These are phyloP conservation scores for Spinus pinus DNA, from an alignment of 2,797 vertebrate species.

Conservation along the genomic window DNA sequence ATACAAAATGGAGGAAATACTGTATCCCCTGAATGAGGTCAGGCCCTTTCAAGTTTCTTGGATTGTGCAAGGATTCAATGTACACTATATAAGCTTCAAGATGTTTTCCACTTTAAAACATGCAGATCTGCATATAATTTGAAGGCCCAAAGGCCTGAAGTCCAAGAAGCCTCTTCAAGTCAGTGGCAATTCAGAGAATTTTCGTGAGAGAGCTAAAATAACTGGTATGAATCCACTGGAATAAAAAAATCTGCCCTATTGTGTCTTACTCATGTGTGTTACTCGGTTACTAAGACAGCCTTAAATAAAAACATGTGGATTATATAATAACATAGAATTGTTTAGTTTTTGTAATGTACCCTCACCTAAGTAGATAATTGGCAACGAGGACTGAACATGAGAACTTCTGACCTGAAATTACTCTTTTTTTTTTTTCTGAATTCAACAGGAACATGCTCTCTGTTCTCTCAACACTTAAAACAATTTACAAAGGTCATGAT, in stretches of 20 bases:
- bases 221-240: background rate
- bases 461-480: background rate
- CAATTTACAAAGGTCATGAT: background rate
- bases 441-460: background rate
- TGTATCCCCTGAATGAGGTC: background rate
- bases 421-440: background rate
- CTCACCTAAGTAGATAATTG: constrained; percentile 22
- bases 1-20: background rate
- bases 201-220: background rate
- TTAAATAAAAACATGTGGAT: constrained; percentile 30
- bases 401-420: constrained; percentile 39
- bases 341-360: background rate
- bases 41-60: background rate
- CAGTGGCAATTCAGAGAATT: background rate
- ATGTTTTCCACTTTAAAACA: background rate
- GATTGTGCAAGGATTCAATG: background rate
- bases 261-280: background rate
- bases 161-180: background rate
- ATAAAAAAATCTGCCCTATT: background rate
- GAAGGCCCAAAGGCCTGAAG: background rate
- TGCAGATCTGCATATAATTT: background rate
- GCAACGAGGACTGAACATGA: background rate
- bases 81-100: background rate
- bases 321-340: background rate
- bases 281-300: background rate